Conservation (phyloP, 2,888 invertebrate species). For the Phaedon cochleariae region DNA sequence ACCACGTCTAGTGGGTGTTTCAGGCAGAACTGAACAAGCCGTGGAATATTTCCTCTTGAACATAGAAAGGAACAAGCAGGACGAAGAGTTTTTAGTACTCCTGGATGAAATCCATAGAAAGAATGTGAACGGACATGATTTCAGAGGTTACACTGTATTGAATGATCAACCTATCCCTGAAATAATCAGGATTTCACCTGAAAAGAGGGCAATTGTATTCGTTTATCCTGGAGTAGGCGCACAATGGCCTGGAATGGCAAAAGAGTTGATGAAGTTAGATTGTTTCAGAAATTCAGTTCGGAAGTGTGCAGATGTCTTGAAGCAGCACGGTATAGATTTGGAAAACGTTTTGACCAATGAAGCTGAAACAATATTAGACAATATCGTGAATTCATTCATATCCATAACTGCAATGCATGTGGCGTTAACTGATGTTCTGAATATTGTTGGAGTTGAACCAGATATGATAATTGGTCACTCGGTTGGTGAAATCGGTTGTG, state of each 20-base stretch:
- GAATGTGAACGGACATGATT: slow-evolving; percentile 75
- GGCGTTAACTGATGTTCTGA: slow-evolving; percentile 85
- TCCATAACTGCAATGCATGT: slow-evolving; percentile 70
- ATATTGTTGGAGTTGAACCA: slow-evolving; percentile 75
- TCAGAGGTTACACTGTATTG: slow-evolving; percentile 72
- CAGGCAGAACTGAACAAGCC: slow-evolving; percentile 78
- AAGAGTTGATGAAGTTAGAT: slow-evolving; percentile 67
- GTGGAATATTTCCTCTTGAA: slow-evolving; percentile 70
- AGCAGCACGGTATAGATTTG: slow-evolving; percentile 65
- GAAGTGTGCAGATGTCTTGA: slow-evolving; percentile 63
- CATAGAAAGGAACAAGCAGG: slow-evolving; percentile 66
- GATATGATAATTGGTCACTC: slow-evolving; percentile 96
- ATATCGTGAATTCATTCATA: slow-evolving; percentile 67
- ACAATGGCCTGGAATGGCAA: slow-evolving; percentile 73
- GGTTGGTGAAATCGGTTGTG: slow-evolving; percentile 82
- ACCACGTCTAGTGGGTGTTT: slow-evolving; percentile 60
- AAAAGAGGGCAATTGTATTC: slow-evolving; percentile 67
- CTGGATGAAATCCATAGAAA: slow-evolving; percentile 74
- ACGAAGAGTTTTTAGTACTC: slow-evolving; percentile 75
- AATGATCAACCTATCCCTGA: slow-evolving; percentile 32
- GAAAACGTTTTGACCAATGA: slow-evolving; percentile 62
- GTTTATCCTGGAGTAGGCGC: slow-evolving; percentile 74
- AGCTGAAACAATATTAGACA: slow-evolving; percentile 57
- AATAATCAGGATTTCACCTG: slow-evolving; percentile 8
- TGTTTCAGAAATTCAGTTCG: slow-evolving; percentile 66